Evolutionary conservation across 23 tunicate species (phyloP).

Genomic region (Halocynthia aurantium): DNA sequence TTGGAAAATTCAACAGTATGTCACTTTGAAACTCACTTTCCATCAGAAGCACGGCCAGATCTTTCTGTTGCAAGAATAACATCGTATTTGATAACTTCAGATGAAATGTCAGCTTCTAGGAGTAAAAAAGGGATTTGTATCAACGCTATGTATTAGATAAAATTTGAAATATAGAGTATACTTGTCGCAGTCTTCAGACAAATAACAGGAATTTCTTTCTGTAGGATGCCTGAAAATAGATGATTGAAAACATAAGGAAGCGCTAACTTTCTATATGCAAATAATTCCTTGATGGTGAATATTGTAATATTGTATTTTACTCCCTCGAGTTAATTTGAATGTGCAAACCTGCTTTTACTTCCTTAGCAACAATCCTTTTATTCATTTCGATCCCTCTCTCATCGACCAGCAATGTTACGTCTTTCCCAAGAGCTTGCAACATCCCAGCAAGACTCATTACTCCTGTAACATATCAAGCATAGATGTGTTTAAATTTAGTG

Average conservation of each 20-base stretch:
- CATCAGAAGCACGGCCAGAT: slow-evolving; percentile 48
- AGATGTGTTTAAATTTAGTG: not conserved
- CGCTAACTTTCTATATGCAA: no score
- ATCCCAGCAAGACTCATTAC: slow-evolving; percentile 51
- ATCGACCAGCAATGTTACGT: slow-evolving; percentile 48
- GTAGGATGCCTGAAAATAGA: slow-evolving; percentile 1
- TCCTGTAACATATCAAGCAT: slow-evolving; percentile 27
- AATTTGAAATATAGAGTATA: no score
- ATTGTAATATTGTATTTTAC: no score
- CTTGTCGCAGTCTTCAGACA: no score
- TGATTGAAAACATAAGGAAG: no score
- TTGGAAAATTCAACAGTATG: no score
- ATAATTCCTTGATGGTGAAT: no score
- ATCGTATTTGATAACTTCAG: slow-evolving; percentile 37
- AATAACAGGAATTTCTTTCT: slow-evolving; percentile 15
- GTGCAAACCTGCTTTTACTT: slow-evolving; percentile 15
- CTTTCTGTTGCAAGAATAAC: slow-evolving; percentile 67
- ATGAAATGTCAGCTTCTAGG: no score
- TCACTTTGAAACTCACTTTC: slow-evolving; percentile 13
- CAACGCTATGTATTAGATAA: no score
- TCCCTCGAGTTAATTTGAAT: not conserved
- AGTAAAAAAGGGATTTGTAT: no score
- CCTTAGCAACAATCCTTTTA: slow-evolving; percentile 14
- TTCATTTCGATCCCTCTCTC: slow-evolving; percentile 25
- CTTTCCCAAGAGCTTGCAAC: slow-evolving; percentile 53